Base-by-base conservation (phyloP, 2,888 invertebrate genomes). In the Caenorhabditis auriculariae region DNA sequence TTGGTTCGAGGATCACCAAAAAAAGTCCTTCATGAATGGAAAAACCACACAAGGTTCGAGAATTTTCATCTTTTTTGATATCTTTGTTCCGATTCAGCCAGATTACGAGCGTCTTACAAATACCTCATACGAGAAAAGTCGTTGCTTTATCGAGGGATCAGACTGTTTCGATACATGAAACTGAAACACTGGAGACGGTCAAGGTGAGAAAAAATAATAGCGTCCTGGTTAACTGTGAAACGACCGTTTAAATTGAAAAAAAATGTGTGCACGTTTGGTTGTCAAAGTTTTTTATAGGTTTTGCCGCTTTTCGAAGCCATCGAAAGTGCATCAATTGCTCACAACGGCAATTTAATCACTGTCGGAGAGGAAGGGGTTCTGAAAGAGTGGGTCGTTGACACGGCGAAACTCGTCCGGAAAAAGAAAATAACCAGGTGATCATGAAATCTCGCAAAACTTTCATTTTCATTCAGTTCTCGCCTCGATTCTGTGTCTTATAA, bases 351-450 rank as follows among this genome's bases (percentile, higher is more conserved):
- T 32, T 44, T 79, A 15, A 55, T 76, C 21, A 76, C 75, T 3
- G 75, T 76, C 17, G 80, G 79, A 41, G 76, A 77, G 44, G 63
- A 70, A 37, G 79, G 80, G 29, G 45, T 43, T 27, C 38, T 79
- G 23, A 76, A 74, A 51, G 62, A 78, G 43, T 80, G 69, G 65
- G 44, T 65, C 15, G 55, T 68, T 3, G 60, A 63, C 12, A 70
- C 61, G 7, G 69, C 66, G 1, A 65, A 58, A 39, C 28, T 65
- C 7, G 42, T 65, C 6, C 42, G 62, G 32, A 58, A 54, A 28
- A 58, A 66, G 49, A 46, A 47, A 12, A 56, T 73, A 24, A 53
- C 71, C 5, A 47, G 45, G 61, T 66, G 39, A 45, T 44, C 54
- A 37, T 28, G 4, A 52, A 28, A 28, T 47, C 2, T 35, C n/a